Base-by-base conservation (phyloP, 2,113 vertebrate genomes). In the Leiothrix lutea region DNA sequence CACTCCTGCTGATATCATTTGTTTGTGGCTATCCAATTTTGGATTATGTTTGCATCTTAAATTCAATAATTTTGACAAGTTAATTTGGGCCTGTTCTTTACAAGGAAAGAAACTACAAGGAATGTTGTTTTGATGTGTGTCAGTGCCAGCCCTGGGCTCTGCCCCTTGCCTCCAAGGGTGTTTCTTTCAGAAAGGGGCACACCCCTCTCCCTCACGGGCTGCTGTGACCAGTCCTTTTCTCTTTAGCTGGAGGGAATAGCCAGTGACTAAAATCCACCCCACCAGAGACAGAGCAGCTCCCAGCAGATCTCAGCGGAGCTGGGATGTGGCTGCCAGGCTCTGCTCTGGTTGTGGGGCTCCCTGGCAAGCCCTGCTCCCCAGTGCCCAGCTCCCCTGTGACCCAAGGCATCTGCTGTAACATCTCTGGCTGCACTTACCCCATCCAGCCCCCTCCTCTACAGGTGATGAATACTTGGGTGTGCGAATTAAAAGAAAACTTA, bases 51-150 rank as follows among this genome's bases (percentile, higher is more conserved):
- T 95, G 20, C 75, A 36, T 90, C 79, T 95, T 79, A 90, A 57
- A 96, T 90, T 61, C 87, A 90, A 86, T 92, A 86, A 92, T 90
- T 96, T 92, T 95, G 66, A 90, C 83, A 95, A 90, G 89, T 93
- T 93, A 92, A 96, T 93, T 95, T 83, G 69, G 61, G 62, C 47
- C 44, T 84, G 71, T 81, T 95, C 54, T 90, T 92, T 88, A 84
- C 88, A 88, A 53, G 77, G 38, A 57, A 69, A 38, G 35, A 64
- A 83, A 40, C 77, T 83, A 53, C 3, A 33, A 84, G 42, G 21
- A 78, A 50, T 33, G 51, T 11, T 6, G 64, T 53, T 85, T 61
- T 73, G 60, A 7, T 28, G 40, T 11, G 18, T 53, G 8, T 35
- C 44, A 26, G 71, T 92, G 36, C 23, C 47, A 50, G 60, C 18